Evolutionary conservation across 2,113 vertebrate genomes (phyloP).

Genomic region (Macaca nemestrina): DNA sequence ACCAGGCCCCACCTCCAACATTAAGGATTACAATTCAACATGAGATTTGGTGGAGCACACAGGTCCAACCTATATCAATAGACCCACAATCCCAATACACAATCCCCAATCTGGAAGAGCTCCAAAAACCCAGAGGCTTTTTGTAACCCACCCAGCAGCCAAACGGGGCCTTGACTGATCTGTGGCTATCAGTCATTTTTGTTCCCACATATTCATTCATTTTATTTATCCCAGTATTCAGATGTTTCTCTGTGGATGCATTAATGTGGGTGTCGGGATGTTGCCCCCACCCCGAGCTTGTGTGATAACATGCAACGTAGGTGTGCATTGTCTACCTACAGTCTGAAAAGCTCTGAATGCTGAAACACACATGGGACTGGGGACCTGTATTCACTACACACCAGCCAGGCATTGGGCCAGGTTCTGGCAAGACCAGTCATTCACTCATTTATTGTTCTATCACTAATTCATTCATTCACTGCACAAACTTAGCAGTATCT

Average conservation of each 20-base stretch:
- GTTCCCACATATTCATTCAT: background rate
- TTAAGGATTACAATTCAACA: too few species aligned
- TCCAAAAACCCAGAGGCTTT: background rate
- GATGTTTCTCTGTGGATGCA: background rate
- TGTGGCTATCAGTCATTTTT: background rate
- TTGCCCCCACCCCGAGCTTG: background rate
- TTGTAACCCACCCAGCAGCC: background rate
- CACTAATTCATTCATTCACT: background rate
- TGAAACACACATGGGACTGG: background rate
- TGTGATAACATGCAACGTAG: fast-evolving
- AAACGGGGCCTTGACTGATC: background rate
- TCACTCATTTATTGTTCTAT: background rate
- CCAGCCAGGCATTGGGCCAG: background rate
- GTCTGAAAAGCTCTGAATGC: background rate
- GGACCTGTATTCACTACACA: background rate
- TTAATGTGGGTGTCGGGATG: too few species aligned
- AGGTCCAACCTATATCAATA: too few species aligned
- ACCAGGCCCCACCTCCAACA: too few species aligned
- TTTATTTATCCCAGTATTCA: background rate
- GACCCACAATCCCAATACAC: background rate
- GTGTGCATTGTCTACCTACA: background rate
- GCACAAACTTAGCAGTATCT: background rate
- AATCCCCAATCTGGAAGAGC: background rate
- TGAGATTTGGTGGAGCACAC: too few species aligned
- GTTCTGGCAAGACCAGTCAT: background rate